These are phyloP conservation scores for Xenus cinereus DNA, from an alignment of 2,113 vertebrate genomes.

Conservation along the genomic window DNA sequence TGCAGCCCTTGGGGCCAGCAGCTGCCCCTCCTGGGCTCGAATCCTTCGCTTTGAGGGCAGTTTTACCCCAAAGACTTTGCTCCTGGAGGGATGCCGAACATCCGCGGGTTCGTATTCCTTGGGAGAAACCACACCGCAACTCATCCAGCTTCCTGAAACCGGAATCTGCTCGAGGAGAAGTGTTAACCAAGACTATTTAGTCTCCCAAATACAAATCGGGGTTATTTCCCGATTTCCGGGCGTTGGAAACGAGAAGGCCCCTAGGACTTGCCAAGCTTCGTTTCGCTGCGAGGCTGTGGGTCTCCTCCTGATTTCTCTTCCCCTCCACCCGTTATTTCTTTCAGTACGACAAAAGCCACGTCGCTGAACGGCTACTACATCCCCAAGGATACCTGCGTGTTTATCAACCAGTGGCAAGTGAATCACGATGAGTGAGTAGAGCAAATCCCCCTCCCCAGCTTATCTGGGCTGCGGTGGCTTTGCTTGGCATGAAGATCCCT, in stretches of 20 bases:
- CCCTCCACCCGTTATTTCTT: background rate
- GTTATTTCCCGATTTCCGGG: background rate
- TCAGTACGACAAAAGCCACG: constrained; percentile 86
- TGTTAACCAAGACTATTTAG: background rate
- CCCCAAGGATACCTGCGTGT: constrained; percentile 88
- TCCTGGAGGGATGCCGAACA: background rate
- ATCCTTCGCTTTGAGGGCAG: background rate
- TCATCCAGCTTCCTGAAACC: background rate
- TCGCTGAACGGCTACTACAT: constrained; percentile 86
- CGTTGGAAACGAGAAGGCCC: background rate
- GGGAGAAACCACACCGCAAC: background rate
- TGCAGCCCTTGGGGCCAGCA: background rate
- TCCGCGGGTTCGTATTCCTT: background rate
- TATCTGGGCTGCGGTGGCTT: fast-evolving
- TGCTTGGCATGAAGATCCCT: background rate
- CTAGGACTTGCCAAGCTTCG: background rate
- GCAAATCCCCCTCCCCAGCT: too few species aligned
- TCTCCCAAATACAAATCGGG: background rate
- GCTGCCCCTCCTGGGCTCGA: background rate
- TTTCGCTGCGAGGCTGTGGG: fast-evolving
- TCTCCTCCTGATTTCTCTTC: background rate
- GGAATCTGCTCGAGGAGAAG: background rate
- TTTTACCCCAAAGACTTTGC: background rate
- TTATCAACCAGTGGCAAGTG: constrained; percentile 96
- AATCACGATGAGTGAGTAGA: constrained; percentile 92